Evolutionary conservation across 2,113 vertebrate genomes (phyloP).

Genomic region (Setophaga kirtlandii): DNA sequence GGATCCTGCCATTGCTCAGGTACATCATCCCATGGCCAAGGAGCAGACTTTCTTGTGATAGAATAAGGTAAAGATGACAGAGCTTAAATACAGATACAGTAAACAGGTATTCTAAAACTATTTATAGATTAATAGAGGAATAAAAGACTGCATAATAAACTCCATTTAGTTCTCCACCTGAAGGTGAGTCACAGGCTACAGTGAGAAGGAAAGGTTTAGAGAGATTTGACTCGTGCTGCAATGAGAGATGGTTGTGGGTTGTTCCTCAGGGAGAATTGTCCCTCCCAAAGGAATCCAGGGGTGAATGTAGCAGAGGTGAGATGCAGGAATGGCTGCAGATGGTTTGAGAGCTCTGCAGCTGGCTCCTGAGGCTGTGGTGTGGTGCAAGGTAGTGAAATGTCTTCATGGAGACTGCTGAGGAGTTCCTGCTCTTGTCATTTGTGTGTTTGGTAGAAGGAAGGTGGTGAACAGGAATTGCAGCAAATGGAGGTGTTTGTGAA

Average conservation of each 20-base stretch:
- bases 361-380: neutral
- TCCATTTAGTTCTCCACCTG: neutral
- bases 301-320: neutral
- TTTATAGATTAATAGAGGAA: neutral
- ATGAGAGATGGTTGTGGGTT: neutral
- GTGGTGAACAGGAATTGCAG: neutral
- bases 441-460: neutral
- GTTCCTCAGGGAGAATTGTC: neutral
- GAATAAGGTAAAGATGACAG: conserved; percentile 12
- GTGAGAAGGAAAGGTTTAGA: neutral
- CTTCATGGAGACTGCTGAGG: neutral
- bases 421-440: neutral
- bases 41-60: neutral
- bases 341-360: neutral
- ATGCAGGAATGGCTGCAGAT: neutral
- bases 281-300: neutral
- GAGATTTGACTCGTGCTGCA: neutral
- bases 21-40: neutral
- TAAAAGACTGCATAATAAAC: conserved; percentile 11
- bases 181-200: conserved; percentile 14
- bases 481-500: neutral
- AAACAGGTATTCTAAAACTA: conserved; percentile 15
- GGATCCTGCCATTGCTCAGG: neutral
- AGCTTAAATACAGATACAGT: neutral
- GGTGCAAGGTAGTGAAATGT: neutral